Percentiles rank a stretch among this genome's conserved stretches.
Conservation (phyloP, 2,888 invertebrate species). For the Minunthozetes semirufus region DNA sequence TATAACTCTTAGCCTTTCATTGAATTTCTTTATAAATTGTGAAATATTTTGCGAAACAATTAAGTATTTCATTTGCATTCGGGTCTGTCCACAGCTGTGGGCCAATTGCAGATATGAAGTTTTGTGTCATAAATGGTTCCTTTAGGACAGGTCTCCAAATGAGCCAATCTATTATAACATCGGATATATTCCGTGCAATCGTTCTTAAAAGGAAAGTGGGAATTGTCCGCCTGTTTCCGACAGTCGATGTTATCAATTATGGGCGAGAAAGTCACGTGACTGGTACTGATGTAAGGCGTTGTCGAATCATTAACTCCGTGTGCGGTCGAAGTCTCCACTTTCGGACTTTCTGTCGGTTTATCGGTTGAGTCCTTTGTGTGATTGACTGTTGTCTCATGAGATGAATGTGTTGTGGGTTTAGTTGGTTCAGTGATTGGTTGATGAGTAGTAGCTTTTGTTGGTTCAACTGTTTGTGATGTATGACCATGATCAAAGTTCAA, state of each 20-base stretch:
- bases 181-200: constrained; percentile 31
- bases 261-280: background rate
- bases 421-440: no score
- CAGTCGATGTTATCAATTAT: constrained; percentile 9
- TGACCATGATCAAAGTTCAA: no score
- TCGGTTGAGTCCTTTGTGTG: no score
- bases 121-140: constrained; percentile 23
- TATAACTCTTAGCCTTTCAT: no score
- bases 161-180: constrained; percentile 12
- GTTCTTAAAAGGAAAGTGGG: constrained; percentile 12
- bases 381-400: no score
- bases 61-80: constrained; percentile 4
- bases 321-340: no score
- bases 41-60: no score
- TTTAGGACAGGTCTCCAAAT: constrained; percentile 13
- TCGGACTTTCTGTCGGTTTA: no score
- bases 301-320: no score
- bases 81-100: constrained; percentile 1
- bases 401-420: no score
- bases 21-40: background rate
- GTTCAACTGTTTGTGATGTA: no score
- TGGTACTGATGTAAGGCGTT: background rate
- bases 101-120: constrained; percentile 31
- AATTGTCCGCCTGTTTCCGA: background rate
- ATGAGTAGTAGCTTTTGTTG: no score